Base-by-base conservation (phyloP, 2,797 vertebrate genomes). In the Rhabdomys pumilio region DNA sequence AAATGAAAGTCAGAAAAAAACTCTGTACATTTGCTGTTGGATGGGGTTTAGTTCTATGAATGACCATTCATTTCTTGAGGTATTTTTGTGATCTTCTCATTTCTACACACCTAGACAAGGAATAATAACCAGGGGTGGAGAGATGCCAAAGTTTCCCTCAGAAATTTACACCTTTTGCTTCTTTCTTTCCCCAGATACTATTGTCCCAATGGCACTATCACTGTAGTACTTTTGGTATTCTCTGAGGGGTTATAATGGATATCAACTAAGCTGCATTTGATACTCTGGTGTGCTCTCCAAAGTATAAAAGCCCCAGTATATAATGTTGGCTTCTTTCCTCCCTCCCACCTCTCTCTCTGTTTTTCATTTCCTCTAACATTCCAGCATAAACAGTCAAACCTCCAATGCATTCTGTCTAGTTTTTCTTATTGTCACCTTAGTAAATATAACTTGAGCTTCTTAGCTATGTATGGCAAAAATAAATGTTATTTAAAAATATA, bases 191-290 rank as follows among this genome's bases (percentile, higher is more conserved):
- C 5, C 9, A 77, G 41, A 63, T 83, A 57, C 24, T 38, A 17
- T 44, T 13, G 55, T 84, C 24, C 26, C 13, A 95, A 53, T 67
- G 11, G 73, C 47, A 47, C 67, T 47, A n/a, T 80, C 24, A 75
- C 19, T 82, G 85, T 24, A 73, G 63, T 95, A 55, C 79, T 83
- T 88, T 93, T 13, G 77, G 69, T 96, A 61, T 93, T 90, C 65
- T 92, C 15, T 31, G 90, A 26, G 55, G 53, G 34, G 1, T 81
- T 69, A 50, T n/a, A 81, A 73, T 73, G 38, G 72, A 88, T 94
- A 73, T 82, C 53, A 22, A 67, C 13, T 81, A 93, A 96, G 20
- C 11, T 89, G 14, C 1, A 4, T 81, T 91, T 87, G 69, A 89
- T 53, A 2, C 38, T 8, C 1, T 41, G 9, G 29, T 69, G 1